Percentiles rank a stretch among this genome's conserved stretches.
These are phyloP conservation scores for Aegithalos caudatus DNA, from an alignment of 2,113 vertebrate species.

Conservation along the genomic window DNA sequence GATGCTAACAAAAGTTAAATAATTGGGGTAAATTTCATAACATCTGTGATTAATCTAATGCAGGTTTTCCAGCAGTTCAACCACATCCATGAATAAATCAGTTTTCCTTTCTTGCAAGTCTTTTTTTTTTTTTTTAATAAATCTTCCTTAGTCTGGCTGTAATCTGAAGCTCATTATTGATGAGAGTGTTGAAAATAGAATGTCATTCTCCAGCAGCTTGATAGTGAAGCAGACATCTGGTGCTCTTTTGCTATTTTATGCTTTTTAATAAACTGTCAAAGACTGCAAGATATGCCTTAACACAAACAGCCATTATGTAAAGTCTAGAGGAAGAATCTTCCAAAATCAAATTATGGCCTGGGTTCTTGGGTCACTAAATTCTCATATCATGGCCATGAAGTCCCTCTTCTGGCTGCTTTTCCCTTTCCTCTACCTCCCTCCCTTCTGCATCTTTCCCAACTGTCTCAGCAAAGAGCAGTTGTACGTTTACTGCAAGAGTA, in stretches of 20 bases:
- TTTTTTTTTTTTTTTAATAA: background rate
- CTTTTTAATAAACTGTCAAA: background rate
- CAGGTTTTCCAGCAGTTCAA: background rate
- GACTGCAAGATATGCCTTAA: background rate
- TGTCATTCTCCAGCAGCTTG: accelerated
- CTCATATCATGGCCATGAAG: background rate
- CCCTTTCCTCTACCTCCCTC: background rate
- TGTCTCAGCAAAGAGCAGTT: background rate
- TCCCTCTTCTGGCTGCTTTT: background rate
- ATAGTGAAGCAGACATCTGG: background rate
- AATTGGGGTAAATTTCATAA: background rate
- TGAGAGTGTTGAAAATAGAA: background rate
- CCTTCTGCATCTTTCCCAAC: background rate
- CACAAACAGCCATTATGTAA: background rate
- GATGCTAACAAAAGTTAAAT: background rate
- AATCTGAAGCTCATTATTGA: background rate
- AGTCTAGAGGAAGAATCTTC: background rate
- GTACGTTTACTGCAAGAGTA: background rate
- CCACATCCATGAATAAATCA: background rate
- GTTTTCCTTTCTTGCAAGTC: background rate
- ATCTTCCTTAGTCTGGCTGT: background rate
- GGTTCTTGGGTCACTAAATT: background rate
- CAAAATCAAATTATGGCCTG: background rate
- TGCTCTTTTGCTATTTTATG: background rate
- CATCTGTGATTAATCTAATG: background rate